A percentile compares a stretch with the other conserved stretches of the same genome.
Conservation (phyloP, 2,888 invertebrate genomes). For the Adelphocoris suturalis region DNA sequence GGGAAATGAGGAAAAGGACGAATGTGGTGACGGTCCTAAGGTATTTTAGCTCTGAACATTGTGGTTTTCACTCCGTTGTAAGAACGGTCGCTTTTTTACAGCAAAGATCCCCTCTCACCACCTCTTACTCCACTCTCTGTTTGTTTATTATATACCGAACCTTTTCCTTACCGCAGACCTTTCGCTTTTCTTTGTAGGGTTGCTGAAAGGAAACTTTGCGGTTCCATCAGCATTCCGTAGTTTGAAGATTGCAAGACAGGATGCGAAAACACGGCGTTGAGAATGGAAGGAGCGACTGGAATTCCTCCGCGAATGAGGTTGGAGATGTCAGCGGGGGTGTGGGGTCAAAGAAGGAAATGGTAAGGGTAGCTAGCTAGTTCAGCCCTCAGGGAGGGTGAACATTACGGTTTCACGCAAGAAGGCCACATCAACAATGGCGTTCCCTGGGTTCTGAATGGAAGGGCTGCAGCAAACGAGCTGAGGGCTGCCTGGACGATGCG, state of each 20-base stretch:
- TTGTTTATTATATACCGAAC: neutral
- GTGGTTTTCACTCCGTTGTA: neutral
- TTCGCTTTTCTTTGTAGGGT: neutral
- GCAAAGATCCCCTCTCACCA: neutral
- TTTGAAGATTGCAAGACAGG: neutral
- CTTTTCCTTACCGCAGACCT: neutral
- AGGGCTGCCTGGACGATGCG: neutral
- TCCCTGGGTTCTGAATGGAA: neutral
- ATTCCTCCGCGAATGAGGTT: constrained; percentile 11
- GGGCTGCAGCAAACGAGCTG: neutral
- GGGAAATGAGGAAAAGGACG: too few relatives aligned
- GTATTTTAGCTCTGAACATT: neutral
- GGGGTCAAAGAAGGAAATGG: neutral
- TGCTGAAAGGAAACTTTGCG: neutral
- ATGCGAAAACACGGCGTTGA: neutral
- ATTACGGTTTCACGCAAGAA: constrained; percentile 32
- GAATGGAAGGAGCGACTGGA: neutral
- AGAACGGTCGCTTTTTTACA: neutral
- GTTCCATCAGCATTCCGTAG: constrained; percentile 4
- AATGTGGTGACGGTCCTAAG: too few relatives aligned
- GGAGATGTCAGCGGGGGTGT: neutral
- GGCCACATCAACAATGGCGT: constrained; percentile 9
- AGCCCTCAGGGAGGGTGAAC: neutral
- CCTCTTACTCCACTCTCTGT: neutral
- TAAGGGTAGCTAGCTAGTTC: neutral